Evolutionary conservation across 2,797 vertebrate genomes (phyloP), one percentile per base, ranked within the genome.

Genomic region (Lycodopsis pacificus): DNA sequence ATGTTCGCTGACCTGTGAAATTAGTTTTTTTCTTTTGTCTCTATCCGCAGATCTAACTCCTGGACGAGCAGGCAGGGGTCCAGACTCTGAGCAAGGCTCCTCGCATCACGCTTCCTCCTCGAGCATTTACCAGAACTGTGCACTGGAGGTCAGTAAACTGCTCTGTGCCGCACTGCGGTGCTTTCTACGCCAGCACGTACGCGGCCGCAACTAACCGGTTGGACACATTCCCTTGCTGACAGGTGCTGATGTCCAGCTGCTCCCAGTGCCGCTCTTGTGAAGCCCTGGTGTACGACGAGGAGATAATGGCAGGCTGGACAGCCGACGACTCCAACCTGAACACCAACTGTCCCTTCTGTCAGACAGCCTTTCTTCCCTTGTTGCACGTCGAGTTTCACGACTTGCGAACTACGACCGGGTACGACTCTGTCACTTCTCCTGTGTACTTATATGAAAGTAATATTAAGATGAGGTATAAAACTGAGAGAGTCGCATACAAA

Each of bases 171-270:
- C 7, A 3, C 70, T 3, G 36, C 56, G 30, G 9, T 38, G 25
- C 32, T 40, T 2, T n/a, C 25, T 7, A 27, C 66, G 5, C 54
- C 19, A n/a, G 30, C 20, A 2, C 9, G 19, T 17, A 20, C 9
- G 27, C 3, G 9, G 10, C 0, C 57, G 13, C 73, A 53, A 42
- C 38, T 44, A 5, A 74, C 59, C 30, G 6, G 5, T 13, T 22
- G 8, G 7, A 20, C 4, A 0, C 6, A 0, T 66, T 19, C 66
- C 14, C 34, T 19, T 40, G 27, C 68, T 25, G 22, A 9, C 85
- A 99, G 98, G 98, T 99, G 71, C 93, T 99, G 89, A 99, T 99
- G 96, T 99, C 98, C 79, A 99, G 98, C 83, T 99, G 98, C 90
- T 99, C 98, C 59, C 97, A 97, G 61, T 99, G 98, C 79, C 96